phyloP scores from a whole-genome alignment of 2,797 vertebrate species.

The Melanotaenia trifasciata region DNA sequence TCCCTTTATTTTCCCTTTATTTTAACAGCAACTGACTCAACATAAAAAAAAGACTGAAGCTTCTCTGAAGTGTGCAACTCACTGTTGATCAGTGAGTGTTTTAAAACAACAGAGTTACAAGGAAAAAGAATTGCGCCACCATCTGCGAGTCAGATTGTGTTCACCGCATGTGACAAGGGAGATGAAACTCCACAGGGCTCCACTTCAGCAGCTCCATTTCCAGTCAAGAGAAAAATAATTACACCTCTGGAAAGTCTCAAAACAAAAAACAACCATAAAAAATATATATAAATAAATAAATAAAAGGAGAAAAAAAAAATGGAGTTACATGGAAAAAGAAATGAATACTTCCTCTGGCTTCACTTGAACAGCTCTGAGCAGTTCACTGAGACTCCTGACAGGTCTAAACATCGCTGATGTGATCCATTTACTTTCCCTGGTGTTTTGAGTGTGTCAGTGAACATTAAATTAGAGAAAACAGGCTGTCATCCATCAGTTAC shows the following conservation, averaged over 20 bases:
- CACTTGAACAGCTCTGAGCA: neutral
- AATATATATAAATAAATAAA: too few species aligned
- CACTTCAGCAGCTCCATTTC: slow-evolving; percentile 39
- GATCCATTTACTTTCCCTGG: slow-evolving; percentile 26
- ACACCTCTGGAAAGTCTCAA: slow-evolving; percentile 43
- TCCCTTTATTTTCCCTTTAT: slow-evolving; percentile 5
- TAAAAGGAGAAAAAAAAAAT: slow-evolving; percentile 10
- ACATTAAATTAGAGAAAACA: slow-evolving; percentile 15
- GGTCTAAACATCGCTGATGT: slow-evolving; percentile 23
- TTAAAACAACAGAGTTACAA: slow-evolving; percentile 13
- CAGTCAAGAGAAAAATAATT: slow-evolving; percentile 58
- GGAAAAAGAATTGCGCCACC: slow-evolving; percentile 14
- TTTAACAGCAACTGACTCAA: neutral
- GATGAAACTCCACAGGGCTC: slow-evolving; percentile 47
- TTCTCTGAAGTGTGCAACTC: neutral
- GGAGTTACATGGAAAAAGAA: slow-evolving; percentile 19
- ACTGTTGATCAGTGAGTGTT: slow-evolving; percentile 20
- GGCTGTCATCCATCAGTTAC: slow-evolving; percentile 23
- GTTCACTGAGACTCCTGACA: slow-evolving; percentile 18
- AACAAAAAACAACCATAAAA: slow-evolving; percentile 27
- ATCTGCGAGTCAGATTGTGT: slow-evolving; percentile 29
- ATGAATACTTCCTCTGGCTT: slow-evolving; percentile 24
- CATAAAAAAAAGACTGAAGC: neutral
- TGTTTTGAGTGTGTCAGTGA: slow-evolving; percentile 5
- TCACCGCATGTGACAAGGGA: slow-evolving; percentile 14